Evolutionary conservation across 2,888 invertebrate species (phyloP).

Genomic region (Acanthosoma haemorrhoidale): DNA sequence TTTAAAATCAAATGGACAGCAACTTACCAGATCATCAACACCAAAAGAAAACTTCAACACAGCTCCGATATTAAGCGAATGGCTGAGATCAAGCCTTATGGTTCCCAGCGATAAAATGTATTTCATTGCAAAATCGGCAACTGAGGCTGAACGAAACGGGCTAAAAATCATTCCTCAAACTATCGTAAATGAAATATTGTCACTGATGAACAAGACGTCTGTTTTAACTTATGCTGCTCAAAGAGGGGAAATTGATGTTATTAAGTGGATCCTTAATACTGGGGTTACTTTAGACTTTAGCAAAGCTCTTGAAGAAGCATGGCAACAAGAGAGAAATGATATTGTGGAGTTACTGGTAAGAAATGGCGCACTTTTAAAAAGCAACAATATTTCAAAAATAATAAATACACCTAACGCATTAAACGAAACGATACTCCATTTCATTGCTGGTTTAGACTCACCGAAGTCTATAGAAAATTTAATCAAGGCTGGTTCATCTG

Average conservation of each 20-base stretch:
- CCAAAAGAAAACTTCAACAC: background rate
- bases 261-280: background rate
- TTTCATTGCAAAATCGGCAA: background rate
- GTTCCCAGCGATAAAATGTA: background rate
- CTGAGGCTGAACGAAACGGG: background rate
- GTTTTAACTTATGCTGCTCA: background rate
- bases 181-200: background rate
- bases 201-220: background rate
- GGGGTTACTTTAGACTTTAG: background rate
- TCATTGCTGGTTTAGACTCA: background rate
- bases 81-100: background rate
- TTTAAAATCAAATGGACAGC: background rate
- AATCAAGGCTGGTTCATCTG: background rate
- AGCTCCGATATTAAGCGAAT: background rate
- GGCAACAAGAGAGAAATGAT: background rate
- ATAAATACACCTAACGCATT: background rate
- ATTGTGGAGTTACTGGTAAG: background rate
- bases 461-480: background rate
- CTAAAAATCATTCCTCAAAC: background rate
- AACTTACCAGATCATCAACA: background rate
- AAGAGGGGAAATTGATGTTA: background rate
- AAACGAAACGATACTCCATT: background rate
- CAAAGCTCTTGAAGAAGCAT: background rate
- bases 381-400: background rate
- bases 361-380: background rate